Base-by-base conservation (phyloP, 2,797 vertebrate species). In the Tolypeutes matacus region DNA sequence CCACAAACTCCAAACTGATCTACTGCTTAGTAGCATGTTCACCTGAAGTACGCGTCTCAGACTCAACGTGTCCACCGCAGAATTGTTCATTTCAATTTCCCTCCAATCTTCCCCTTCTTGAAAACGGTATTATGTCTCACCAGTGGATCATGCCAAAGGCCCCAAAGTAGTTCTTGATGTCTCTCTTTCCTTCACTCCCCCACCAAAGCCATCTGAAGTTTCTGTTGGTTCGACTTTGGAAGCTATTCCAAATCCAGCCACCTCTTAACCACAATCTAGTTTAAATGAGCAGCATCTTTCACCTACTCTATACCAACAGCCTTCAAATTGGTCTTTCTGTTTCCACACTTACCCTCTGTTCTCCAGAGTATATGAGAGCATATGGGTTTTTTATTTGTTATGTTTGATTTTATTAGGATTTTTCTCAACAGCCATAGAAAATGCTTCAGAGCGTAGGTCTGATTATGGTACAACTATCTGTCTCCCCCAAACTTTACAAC, bases 231-330 rank as follows among this genome's bases (percentile, higher is more conserved):
- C 27, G 53, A 21, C 27, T 31, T 87, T 67, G 49, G 62, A 87
- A 46, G 46, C 56, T 11, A 20, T 69, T 89, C 42, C 13, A 20
- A 39, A 62, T 5, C 46, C 27, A 70, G 17, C 34, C 2, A 3
- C 46, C 53, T 69, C 73, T 80, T 86, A 36, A 39, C 14, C 60
- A 36, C 14, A 25, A 1, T 46, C 53, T 60, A 13, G 14, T 46
- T 51, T 36, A 81, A 75, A 20, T 23, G 72, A 56, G 11, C 7
- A 17, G 2, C 7, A 20, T 9, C 23, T 27, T 10, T 65, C 25
- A 25, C 23, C 27, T 51, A 6, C 10, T 20, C 58, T 23, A 23
- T n/a, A 1, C 0, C 27, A 31, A 1, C 4, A 46, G 39, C 3
- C 11, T 83, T 76, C 69, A 23, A 0, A 18, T 3, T 42, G 46